These are phyloP conservation scores for Apolygus lucorum DNA, from an alignment of 1,140 invertebrate genomes.

Conservation along the genomic window DNA sequence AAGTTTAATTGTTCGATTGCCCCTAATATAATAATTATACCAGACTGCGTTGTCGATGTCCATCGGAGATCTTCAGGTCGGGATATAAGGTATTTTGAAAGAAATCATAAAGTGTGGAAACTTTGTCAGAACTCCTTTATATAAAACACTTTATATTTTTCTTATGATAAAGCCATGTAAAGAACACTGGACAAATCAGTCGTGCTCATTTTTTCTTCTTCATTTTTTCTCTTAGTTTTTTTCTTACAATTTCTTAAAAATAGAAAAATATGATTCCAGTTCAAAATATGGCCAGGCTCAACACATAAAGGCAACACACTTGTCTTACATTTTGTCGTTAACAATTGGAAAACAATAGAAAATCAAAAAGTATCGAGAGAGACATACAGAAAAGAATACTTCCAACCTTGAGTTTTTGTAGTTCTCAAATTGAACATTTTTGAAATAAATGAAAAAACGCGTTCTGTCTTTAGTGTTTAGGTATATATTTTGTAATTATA, in stretches of 20 bases:
- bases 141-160: constrained; percentile 26
- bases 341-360: constrained; percentile 19
- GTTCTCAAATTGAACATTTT: background rate
- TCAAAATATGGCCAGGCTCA: constrained; percentile 28
- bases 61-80: background rate
- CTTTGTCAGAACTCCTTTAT: background rate
- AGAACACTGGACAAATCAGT: constrained; percentile 27
- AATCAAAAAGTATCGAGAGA: constrained; percentile 9
- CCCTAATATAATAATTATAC: background rate
- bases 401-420: no score
- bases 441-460: constrained; percentile 6
- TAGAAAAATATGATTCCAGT: constrained; percentile 27
- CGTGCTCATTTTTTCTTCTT: constrained; percentile 13
- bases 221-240: background rate
- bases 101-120: no score
- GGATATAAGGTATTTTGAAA: background rate
- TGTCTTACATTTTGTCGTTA: constrained; percentile 1
- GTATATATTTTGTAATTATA: constrained; percentile 19
- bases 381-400: constrained; percentile 5
- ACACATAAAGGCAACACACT: constrained; percentile 24
- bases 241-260: constrained; percentile 24
- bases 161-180: constrained; percentile 27
- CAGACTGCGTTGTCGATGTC: background rate
- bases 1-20: background rate
- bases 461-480: background rate